Evolutionary conservation across 2,113 vertebrate species (phyloP).

Genomic region (Chunga burmeisteri): DNA sequence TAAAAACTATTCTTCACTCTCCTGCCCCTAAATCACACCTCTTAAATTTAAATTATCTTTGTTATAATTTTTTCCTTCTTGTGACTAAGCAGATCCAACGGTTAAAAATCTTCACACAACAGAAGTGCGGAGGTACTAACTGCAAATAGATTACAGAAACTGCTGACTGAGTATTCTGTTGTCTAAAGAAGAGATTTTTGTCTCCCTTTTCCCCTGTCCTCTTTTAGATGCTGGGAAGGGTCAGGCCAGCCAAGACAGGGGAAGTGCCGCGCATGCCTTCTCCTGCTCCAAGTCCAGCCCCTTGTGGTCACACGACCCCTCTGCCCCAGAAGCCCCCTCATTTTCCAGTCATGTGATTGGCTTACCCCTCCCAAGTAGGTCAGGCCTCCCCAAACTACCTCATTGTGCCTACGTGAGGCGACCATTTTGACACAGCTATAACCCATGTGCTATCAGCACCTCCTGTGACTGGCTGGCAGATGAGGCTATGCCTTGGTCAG

Average conservation of each 20-base stretch:
- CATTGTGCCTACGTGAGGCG: not conserved
- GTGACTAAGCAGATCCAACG: not conserved
- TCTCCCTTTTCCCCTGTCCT: not conserved
- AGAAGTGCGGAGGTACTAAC: not conserved
- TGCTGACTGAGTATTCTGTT: not conserved
- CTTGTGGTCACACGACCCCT: not conserved
- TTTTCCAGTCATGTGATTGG: not conserved
- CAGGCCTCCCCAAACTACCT: not conserved
- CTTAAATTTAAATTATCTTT: not conserved
- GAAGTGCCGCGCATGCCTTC: rapidly evolving
- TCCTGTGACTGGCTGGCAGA: not conserved
- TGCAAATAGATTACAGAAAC: not conserved
- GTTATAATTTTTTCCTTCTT: not conserved
- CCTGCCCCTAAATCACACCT: not conserved
- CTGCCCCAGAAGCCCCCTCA: not conserved
- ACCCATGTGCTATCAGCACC: not conserved
- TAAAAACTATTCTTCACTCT: not conserved
- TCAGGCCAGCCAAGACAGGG: not conserved
- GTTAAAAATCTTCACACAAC: not conserved
- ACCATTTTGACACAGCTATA: not conserved
- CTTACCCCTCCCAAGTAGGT: not conserved
- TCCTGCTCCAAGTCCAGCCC: not conserved
- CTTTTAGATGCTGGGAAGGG: not conserved
- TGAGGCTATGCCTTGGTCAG: not conserved
- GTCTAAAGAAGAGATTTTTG: not conserved